Evolutionary conservation across 2,113 vertebrate species (phyloP).

Genomic region (Pipra filicauda): DNA sequence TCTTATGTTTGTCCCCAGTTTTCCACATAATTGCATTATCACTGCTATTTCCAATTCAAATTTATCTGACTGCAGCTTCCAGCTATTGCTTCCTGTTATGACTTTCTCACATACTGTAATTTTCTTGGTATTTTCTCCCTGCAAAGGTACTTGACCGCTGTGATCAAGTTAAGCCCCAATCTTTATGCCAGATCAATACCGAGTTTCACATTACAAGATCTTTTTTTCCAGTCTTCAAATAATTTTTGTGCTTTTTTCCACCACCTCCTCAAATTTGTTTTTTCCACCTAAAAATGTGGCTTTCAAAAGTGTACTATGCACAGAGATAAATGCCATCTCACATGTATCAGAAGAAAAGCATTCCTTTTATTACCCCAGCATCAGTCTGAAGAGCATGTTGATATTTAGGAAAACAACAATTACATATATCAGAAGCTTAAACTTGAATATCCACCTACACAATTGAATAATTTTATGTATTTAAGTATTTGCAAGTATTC

Average conservation of each 20-base stretch:
- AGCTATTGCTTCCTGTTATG: conserved; percentile 43
- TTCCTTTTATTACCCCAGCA: neutral
- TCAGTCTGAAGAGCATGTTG: neutral
- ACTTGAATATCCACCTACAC: neutral
- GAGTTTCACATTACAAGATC: neutral
- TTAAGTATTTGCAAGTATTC: neutral
- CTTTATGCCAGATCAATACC: neutral
- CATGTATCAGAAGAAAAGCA: neutral
- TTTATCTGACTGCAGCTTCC: conserved; percentile 8
- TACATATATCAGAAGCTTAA: neutral
- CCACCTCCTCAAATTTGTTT: neutral
- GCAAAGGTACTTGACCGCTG: neutral
- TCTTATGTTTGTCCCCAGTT: neutral
- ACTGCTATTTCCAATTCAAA: neutral
- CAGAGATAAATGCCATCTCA: neutral
- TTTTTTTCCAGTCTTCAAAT: neutral
- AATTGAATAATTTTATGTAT: neutral
- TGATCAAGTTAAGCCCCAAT: neutral
- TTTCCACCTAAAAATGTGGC: neutral
- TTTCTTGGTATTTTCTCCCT: neutral
- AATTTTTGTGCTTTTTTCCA: neutral
- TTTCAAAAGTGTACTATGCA: neutral
- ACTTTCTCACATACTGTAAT: neutral
- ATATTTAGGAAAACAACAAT: neutral
- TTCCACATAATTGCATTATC: neutral